These are phyloP conservation scores for Drosophila nasuta DNA, from an alignment of 1,140 invertebrate species.

Conservation along the genomic window DNA sequence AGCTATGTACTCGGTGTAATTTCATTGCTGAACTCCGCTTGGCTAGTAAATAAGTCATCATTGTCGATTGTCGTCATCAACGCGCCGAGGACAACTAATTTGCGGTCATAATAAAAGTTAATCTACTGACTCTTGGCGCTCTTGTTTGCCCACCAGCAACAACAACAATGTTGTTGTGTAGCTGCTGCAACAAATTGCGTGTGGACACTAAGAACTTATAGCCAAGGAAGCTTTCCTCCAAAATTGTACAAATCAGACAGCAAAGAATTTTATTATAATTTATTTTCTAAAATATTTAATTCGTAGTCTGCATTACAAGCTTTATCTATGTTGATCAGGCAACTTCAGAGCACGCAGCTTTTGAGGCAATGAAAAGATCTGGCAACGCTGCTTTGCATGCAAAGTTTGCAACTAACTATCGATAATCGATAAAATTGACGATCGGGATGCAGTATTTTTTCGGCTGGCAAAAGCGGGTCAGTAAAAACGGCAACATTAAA, in stretches of 20 bases:
- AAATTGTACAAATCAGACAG: background rate
- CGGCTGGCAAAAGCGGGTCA: too few species aligned
- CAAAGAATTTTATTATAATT: too few species aligned
- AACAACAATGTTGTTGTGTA: slow-evolving; percentile 9
- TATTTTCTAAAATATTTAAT: too few species aligned
- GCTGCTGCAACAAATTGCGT: slow-evolving; percentile 56
- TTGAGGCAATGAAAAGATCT: too few species aligned
- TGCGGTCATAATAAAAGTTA: slow-evolving; percentile 85
- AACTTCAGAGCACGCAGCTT: too few species aligned
- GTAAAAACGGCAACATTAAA: too few species aligned
- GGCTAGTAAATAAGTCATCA: slow-evolving; percentile 79
- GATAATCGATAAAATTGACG: too few species aligned
- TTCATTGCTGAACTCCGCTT: slow-evolving; percentile 3
- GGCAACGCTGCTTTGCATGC: too few species aligned
- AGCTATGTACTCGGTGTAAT: slow-evolving; percentile 32
- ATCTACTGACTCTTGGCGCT: slow-evolving; percentile 76
- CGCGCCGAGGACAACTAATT: slow-evolving; percentile 84
- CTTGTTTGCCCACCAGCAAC: slow-evolving; percentile 21
- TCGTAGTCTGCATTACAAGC: too few species aligned
- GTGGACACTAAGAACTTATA: slow-evolving; percentile 18
- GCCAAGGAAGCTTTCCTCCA: background rate
- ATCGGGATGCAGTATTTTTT: too few species aligned
- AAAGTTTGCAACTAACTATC: too few species aligned
- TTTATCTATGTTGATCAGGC: too few species aligned
- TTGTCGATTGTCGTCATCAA: slow-evolving; percentile 83